Evolutionary conservation across 2,888 invertebrate species (phyloP).

Genomic region (Alviniconcha strummeri): DNA sequence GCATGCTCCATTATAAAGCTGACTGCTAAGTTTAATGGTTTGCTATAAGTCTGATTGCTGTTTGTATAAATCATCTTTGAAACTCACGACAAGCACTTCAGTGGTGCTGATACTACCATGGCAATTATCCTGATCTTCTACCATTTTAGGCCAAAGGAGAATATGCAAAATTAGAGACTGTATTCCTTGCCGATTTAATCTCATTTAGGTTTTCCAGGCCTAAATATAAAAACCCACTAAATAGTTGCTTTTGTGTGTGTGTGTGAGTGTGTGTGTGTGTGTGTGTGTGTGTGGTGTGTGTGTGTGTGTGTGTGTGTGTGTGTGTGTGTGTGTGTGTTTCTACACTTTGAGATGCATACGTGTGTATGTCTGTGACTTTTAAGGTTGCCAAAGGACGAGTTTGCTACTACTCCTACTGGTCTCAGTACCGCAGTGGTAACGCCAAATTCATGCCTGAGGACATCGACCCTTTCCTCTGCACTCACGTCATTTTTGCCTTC

Average conservation of each 20-base stretch:
- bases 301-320: slow-evolving; percentile 1
- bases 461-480: slow-evolving; percentile 20
- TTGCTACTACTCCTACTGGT: slow-evolving; percentile 24
- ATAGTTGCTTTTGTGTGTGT: background rate
- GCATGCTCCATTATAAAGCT: too few species aligned
- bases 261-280: slow-evolving; percentile 20
- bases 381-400: slow-evolving; percentile 2
- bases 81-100: too few species aligned
- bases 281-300: slow-evolving; percentile 14
- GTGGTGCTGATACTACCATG: too few species aligned
- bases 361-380: background rate
- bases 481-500: slow-evolving; percentile 20
- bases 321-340: background rate
- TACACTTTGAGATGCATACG: background rate
- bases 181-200: too few species aligned
- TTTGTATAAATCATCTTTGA: too few species aligned
- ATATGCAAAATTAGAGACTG: too few species aligned
- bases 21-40: too few species aligned
- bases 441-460: background rate
- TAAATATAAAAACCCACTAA: too few species aligned
- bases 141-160: too few species aligned
- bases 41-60: too few species aligned
- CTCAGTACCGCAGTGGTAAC: background rate
- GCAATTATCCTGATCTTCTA: too few species aligned
- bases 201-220: too few species aligned